These are phyloP conservation scores for Microtus oregoni DNA, from an alignment of 2,113 vertebrate species.

Conservation along the genomic window DNA sequence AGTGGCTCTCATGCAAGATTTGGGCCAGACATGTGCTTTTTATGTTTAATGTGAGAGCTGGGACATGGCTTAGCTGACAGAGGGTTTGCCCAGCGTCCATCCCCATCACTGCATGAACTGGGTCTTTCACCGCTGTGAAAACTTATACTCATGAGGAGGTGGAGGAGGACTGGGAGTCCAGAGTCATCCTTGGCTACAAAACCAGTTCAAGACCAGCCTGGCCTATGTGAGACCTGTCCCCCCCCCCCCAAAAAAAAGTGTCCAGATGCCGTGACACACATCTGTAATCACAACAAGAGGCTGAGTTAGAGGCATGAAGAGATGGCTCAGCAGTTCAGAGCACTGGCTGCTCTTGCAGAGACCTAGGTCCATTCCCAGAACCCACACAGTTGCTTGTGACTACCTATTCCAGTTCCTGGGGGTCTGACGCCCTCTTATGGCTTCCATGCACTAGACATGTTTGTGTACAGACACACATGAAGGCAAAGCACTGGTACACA, in stretches of 20 bases:
- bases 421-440: neutral
- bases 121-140: neutral
- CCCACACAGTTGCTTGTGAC: neutral
- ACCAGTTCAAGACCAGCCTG: no score
- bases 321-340: neutral
- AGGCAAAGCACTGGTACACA: neutral
- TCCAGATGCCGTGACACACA: neutral
- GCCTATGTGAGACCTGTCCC: no score
- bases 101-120: neutral
- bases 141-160: neutral
- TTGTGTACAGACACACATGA: neutral
- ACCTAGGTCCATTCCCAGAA: neutral
- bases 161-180: neutral
- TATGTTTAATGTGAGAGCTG: neutral
- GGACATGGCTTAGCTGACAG: neutral
- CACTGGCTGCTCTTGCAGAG: neutral
- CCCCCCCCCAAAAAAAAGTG: neutral
- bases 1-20: neutral
- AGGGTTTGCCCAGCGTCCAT: neutral
- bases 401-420: neutral
- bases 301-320: neutral
- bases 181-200: neutral
- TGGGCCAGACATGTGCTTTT: neutral
- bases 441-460: neutral
- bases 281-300: neutral